Base-by-base conservation (phyloP, 2,113 vertebrate genomes). In the Eupsittula cactorum region DNA sequence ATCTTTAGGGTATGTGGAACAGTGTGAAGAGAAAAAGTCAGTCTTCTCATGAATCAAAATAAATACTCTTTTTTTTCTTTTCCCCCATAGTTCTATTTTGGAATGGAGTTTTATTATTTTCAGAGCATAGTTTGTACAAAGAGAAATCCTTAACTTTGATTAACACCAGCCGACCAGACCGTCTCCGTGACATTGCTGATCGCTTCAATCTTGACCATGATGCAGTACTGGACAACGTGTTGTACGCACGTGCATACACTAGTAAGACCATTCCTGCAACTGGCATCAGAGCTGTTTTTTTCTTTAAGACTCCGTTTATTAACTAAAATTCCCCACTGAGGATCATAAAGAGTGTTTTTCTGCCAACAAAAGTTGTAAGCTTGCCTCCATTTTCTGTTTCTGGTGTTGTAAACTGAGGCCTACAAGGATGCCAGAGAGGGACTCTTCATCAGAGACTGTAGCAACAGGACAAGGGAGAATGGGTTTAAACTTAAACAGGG, bases 171-270 rank as follows among this genome's bases (percentile, higher is more conserved):
- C 99, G 99, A 33, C 99, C 99, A 47, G 99, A 99, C 95, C 98
- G 99, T 68, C 98, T 99, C 85, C 99, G 98, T 86, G 99, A 99
- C 96, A 99, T 99, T 31, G 99, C 99, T 37, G 99, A 99, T 93
- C 98, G 99, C 92, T 99, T 99, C 97, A 98, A 97, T 6, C 98
- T 99, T 88, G 99, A 99, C 97, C 99, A 99, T 0, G 98, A 99
- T 31, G 99, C 99, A 46, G 99, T 99, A 9, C 98, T 99, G 95
- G 99, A 99, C 97, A 99, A 99, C 1, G 99, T 99, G 63, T 98
- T 99, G 14, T 99, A 99, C 19, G 99, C 99, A 27, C 98, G 99
- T 28, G 99, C 99, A 79, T 99, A 99, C 29, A 99, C 99, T 3
- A 99, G 99, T 99, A 98, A 97, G 98, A 85, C 13, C 69, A 46